Base-by-base conservation (phyloP, 1,140 invertebrate genomes). In the Penaeus indicus region DNA sequence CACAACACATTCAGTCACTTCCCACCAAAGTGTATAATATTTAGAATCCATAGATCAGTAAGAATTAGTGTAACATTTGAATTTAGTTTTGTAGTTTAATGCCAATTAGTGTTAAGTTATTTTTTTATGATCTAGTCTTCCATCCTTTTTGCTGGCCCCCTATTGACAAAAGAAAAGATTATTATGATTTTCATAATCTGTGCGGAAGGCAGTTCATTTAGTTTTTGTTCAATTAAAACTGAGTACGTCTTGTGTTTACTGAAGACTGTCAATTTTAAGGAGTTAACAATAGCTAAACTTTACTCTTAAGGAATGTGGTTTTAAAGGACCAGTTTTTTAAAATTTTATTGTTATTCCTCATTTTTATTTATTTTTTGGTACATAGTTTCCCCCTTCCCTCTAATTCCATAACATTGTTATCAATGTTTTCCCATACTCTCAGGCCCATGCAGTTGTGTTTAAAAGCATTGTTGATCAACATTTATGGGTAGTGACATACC, bases 81-180 rank as follows among this genome's bases (percentile, higher is more conserved):
- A 60, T 60, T 79, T 19, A 25, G 27, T 60, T 79, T 4, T n/a
- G 25, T 79, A 79, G 78, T 47, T 60, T 79, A 79, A 25, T 79
- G 78, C 78, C 47, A n/a, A 60, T 60, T 79, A 79, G 78, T 21
- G 77, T 60, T 60, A 79, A 54, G 42, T 79, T 18, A 79, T 79
- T 60, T 60, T 22, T 60, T 79, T 47, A 79, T n/a, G 78, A 79
- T 79, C 47, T 79, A 79, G 78, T 79, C 78, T 79, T 79, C 78
- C 78, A 79, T 25, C 47, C 47, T 13, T 79, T 79, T 79, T 60
- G 47, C 47, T 79, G 47, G 19, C 47, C 42, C 61, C 61, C 47
- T 60, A 54, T 60, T 22, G 27, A 13, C 25, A 79, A 79, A 47
- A 79, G 22, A 42, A 60, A 60, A 79, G 42, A 42, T 54, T 78